phyloP scores from a whole-genome alignment of 2,113 vertebrate genomes.

The Meles meles region DNA sequence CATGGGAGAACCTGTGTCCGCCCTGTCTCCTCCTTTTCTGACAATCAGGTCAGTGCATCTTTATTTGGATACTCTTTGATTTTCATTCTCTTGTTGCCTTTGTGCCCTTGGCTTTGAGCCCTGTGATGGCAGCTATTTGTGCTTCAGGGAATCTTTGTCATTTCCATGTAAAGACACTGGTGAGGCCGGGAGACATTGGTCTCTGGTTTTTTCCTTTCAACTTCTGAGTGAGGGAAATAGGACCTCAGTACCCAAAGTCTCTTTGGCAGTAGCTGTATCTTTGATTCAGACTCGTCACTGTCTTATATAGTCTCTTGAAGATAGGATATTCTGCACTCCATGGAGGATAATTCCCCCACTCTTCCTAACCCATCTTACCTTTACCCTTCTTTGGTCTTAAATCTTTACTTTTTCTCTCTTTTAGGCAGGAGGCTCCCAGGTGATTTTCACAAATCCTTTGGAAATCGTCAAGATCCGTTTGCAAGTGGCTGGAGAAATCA shows the following conservation, averaged over 20 bases:
- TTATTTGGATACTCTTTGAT: neutral
- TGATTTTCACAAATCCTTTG: slow-evolving; percentile 98
- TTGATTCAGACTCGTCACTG: neutral
- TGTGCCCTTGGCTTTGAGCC: neutral
- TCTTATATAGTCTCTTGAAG: neutral
- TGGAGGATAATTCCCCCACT: neutral
- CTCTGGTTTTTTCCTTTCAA: neutral
- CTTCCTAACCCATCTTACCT: neutral
- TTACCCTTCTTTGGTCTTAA: neutral
- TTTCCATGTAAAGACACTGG: neutral
- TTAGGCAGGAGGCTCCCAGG: slow-evolving; percentile 97
- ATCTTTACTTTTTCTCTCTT: slow-evolving; percentile 31
- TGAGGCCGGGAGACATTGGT: neutral
- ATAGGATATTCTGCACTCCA: neutral
- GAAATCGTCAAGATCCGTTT: slow-evolving; percentile 95
- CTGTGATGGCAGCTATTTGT: neutral
- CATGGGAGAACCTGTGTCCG: neutral
- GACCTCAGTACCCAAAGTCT: neutral
- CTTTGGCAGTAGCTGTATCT: neutral
- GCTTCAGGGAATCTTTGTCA: neutral
- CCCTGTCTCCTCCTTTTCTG: neutral
- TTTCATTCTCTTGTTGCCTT: neutral
- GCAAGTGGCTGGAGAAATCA: slow-evolving; percentile 95
- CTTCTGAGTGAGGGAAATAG: neutral
- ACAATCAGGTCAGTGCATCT: neutral